A percentile compares a stretch with the other conserved stretches of the same genome.
These are phyloP conservation scores for Patiria pectinifera DNA, from an alignment of 53 echinoderm and acorn worm species.

Conservation along the genomic window DNA sequence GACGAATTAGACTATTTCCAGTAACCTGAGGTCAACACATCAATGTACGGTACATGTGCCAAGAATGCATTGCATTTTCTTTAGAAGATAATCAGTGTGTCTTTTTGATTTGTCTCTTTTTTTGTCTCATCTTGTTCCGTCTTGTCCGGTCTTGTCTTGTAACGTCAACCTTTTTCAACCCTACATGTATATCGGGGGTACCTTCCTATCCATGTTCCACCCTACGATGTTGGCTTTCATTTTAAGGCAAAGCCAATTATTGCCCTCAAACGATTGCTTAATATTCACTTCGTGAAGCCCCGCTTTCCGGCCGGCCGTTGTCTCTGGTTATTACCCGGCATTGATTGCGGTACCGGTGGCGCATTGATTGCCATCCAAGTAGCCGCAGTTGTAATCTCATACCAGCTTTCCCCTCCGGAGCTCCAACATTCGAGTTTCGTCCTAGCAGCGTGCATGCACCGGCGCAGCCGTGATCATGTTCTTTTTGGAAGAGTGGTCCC, in stretches of 20 bases:
- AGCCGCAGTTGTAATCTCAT: not conserved
- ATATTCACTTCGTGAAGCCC: not conserved
- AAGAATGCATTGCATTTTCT: no score
- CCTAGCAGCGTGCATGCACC: not conserved
- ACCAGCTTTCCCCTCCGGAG: not conserved
- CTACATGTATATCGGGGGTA: no score
- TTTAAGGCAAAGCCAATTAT: not conserved
- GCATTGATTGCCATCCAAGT: conserved; percentile 21
- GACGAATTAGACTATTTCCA: no score
- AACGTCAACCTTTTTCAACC: not conserved
- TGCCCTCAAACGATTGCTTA: not conserved
- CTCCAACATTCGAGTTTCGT: not conserved
- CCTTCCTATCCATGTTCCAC: not conserved
- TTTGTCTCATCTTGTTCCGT: not conserved
- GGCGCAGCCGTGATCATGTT: not conserved
- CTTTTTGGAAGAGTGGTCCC: no score
- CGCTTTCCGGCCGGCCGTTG: not conserved
- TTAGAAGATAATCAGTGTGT: no score
- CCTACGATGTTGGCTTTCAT: not conserved
- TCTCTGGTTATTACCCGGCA: not conserved
- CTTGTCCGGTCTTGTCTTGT: not conserved
- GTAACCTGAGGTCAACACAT: no score
- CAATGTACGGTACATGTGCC: no score
- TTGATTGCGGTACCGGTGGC: conserved; percentile 28
- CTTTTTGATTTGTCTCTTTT: no score